Evolutionary conservation across 2,113 vertebrate genomes (phyloP), one percentile per base, ranked within the genome.

Genomic region (Numida meleagris): DNA sequence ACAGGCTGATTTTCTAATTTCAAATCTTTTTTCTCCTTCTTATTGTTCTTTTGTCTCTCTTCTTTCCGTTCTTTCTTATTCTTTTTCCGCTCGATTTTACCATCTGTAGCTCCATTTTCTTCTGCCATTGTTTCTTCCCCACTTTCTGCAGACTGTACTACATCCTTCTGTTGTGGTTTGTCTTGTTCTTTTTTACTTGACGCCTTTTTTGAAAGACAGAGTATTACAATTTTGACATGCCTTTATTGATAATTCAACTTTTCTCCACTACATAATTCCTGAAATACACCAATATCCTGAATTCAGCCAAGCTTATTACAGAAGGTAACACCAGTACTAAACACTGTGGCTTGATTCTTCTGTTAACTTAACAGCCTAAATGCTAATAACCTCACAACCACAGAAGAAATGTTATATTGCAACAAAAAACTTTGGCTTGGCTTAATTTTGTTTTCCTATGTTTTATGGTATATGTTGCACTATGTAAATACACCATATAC

Each of bases 1-100:
- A 93, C 65, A 14, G 53, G 79, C 13, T 93, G 89, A 25, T 89
- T 94, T 82, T 96, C 96, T 45, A 95, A 72, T 68, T 90, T 97
- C 53, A 86, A 43, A 33, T 97, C 94, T 78, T 98, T 99, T 82
- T 96, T 94, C 90, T 97, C 96, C 67, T 98, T 98, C 42, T 98
- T 98, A n/a, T 93, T 98, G 31, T 95, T 98, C 83, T 98, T 98
- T 95, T 98, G 98, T 58, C 98, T 97, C 19, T 98, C 98, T 73
- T 98, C 98, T 96, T 99, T 99, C 67, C 97, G 97, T 77, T 99
- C 98, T 38, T 96, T 97, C 86, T 99, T 99, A 72, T 81, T 99
- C 89, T 98, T 98, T 95, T 98, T 98, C 55, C 89, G 98, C 79
- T 97, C 94, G 9, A 7, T 25, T 46, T 94, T 96, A 76, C 93